These are phyloP conservation scores for Calephelis perditalis DNA, from an alignment of 2,888 invertebrate genomes.

Conservation along the genomic window DNA sequence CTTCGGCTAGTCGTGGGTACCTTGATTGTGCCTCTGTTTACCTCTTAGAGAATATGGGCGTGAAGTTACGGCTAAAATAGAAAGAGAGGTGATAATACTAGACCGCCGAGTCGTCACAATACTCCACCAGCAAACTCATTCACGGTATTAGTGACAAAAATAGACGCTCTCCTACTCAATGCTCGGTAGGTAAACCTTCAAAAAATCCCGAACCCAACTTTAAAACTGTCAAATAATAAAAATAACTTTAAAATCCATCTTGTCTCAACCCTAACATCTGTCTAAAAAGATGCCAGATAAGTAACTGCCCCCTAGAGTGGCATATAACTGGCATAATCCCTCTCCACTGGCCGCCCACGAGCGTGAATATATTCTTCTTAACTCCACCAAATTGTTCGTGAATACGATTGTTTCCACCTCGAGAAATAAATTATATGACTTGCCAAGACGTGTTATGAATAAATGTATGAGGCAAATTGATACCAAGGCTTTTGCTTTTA, in stretches of 20 bases:
- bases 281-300: constrained; percentile 59
- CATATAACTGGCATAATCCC: constrained; percentile 61
- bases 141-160: too few relatives aligned
- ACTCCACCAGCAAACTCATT: too few relatives aligned
- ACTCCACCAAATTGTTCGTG: constrained; percentile 64
- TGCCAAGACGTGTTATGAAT: constrained; percentile 65
- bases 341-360: constrained; percentile 33
- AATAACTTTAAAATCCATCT: background rate
- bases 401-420: constrained; percentile 66
- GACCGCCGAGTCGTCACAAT: too few relatives aligned
- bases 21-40: too few relatives aligned
- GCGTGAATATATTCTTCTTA: constrained; percentile 43
- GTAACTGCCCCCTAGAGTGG: constrained; percentile 72
- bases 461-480: constrained; percentile 76
- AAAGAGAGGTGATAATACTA: too few relatives aligned
- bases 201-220: too few relatives aligned
- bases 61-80: too few relatives aligned
- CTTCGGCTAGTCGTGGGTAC: too few relatives aligned
- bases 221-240: too few relatives aligned
- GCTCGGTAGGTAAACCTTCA: too few relatives aligned
- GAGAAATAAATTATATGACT: constrained; percentile 77
- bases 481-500: constrained; percentile 64
- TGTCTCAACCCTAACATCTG: constrained; percentile 20
- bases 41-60: too few relatives aligned
- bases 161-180: too few relatives aligned